phyloP scores from a whole-genome alignment of 2,797 vertebrate genomes.

The Cottoperca gobio region DNA sequence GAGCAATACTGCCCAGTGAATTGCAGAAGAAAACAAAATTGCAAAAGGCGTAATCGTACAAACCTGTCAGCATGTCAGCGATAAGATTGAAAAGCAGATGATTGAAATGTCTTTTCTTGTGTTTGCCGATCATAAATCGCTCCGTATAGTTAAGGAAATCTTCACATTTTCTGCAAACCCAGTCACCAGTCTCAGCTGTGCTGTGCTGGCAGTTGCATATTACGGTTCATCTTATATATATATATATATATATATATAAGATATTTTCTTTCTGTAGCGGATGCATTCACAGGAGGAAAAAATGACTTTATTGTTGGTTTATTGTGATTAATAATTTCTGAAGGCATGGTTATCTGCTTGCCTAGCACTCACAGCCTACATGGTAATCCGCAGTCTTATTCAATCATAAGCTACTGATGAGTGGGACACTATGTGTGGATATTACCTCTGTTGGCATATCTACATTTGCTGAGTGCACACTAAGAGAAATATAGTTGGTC shows the following conservation, averaged over 20 bases:
- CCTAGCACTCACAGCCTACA: slow-evolving; percentile 36
- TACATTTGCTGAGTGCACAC: slow-evolving; percentile 57
- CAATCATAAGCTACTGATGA: slow-evolving; percentile 53
- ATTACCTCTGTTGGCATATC: slow-evolving; percentile 51
- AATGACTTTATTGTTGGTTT: slow-evolving; percentile 52
- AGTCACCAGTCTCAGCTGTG: slow-evolving; percentile 32
- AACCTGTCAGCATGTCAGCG: slow-evolving; percentile 26
- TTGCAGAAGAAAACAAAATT: slow-evolving; percentile 32
- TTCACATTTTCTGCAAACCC: slow-evolving; percentile 20
- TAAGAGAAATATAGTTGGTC: slow-evolving; percentile 39
- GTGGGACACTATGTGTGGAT: slow-evolving; percentile 40
- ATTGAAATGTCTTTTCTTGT: slow-evolving; percentile 29
- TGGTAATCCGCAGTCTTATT: slow-evolving; percentile 71
- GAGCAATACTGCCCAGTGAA: slow-evolving; percentile 18
- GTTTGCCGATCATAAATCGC: background rate
- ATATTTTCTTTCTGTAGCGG: background rate
- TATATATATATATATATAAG: no score
- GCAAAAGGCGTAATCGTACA: slow-evolving; percentile 14
- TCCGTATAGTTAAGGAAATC: background rate
- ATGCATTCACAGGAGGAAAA: slow-evolving; percentile 33
- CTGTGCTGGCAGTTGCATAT: slow-evolving; percentile 48
- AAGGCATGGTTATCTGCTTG: slow-evolving; percentile 49
- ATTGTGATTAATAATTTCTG: slow-evolving; percentile 68
- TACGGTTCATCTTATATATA: slow-evolving; percentile 18
- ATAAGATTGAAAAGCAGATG: slow-evolving; percentile 20